These are phyloP conservation scores for Saimiri boliviensis DNA, from an alignment of 2,113 vertebrate species.

Conservation along the genomic window DNA sequence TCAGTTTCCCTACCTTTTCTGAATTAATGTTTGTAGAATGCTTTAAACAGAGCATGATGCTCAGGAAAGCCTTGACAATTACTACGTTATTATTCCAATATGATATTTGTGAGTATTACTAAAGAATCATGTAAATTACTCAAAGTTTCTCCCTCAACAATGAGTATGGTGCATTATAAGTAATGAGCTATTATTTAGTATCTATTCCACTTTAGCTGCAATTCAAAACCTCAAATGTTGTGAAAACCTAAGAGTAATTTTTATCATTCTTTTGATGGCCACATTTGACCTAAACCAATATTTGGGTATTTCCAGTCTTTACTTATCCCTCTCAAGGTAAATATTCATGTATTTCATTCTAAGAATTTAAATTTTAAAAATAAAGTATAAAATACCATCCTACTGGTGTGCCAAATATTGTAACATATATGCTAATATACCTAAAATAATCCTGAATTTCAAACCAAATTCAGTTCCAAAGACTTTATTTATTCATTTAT, in stretches of 20 bases:
- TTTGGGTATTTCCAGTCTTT: neutral
- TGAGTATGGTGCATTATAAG: neutral
- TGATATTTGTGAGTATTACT: neutral
- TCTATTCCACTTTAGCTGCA: neutral
- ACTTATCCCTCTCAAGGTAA: neutral
- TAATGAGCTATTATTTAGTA: neutral
- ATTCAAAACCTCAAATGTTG: neutral
- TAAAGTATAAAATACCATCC: neutral
- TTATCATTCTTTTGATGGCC: neutral
- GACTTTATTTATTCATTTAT: neutral
- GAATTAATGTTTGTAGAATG: neutral
- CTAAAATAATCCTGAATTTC: neutral
- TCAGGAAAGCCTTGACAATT: neutral
- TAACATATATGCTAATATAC: neutral
- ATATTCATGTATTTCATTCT: neutral
- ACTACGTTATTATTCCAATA: neutral
- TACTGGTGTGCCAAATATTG: neutral
- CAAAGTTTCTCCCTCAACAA: neutral
- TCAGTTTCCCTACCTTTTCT: neutral
- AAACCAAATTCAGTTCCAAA: neutral
- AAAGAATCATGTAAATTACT: neutral
- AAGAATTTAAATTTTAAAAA: neutral
- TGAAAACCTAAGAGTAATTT: neutral
- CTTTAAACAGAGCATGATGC: neutral
- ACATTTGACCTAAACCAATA: neutral